These are phyloP conservation scores for Cataglyphis albicans DNA, from an alignment of 2,888 invertebrate species.

Conservation along the genomic window DNA sequence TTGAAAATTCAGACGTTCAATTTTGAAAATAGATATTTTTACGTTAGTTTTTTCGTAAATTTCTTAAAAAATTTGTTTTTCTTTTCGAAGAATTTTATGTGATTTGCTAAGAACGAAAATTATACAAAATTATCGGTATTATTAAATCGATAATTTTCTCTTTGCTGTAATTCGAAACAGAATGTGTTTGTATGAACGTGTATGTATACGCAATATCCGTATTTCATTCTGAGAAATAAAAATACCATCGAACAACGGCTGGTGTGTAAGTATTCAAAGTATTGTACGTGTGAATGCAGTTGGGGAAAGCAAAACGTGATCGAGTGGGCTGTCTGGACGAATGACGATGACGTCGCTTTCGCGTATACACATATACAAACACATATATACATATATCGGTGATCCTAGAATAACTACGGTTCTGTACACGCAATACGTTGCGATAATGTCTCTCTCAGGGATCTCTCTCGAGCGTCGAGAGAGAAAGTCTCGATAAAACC, in stretches of 20 bases:
- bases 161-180: neutral
- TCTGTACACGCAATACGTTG: neutral
- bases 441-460: conserved; percentile 30
- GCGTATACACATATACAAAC: neutral
- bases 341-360: conserved; percentile 46
- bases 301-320: conserved; percentile 49
- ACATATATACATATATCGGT: neutral
- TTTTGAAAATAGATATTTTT: neutral
- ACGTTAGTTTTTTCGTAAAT: neutral
- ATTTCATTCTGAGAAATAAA: conserved; percentile 25
- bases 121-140: neutral
- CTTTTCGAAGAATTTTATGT: neutral
- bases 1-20: neutral
- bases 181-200: neutral
- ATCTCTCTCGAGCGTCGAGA: conserved; percentile 31
- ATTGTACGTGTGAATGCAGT: conserved; percentile 34
- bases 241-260: conserved; percentile 23
- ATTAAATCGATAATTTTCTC: conserved; percentile 9
- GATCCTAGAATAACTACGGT: conserved; percentile 17
- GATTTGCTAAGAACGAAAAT: neutral
- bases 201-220: neutral
- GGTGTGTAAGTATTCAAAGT: conserved; percentile 8
- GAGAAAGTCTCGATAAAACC: conserved; percentile 37
- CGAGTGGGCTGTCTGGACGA: conserved; percentile 43
- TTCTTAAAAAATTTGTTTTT: neutral